phyloP scores from a whole-genome alignment of 2,797 vertebrate species.

The Sebastolobus altivelis region DNA sequence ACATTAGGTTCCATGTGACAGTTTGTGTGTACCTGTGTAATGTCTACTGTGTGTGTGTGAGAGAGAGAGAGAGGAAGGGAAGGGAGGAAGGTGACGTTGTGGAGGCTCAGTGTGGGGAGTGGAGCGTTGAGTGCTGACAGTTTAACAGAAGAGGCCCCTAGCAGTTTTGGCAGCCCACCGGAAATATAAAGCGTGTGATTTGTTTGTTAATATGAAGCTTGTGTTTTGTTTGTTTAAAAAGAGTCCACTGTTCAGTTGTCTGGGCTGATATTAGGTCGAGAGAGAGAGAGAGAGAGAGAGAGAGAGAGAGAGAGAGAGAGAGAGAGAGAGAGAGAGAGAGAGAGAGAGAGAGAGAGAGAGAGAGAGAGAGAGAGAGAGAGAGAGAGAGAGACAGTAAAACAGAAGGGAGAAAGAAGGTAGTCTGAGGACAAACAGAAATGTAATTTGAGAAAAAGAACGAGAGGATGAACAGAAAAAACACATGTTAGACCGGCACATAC shows the following conservation, averaged over 20 bases:
- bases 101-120: conserved; percentile 48
- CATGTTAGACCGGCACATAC: background rate
- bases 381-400: conserved; percentile 8
- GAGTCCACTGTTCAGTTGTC: conserved; percentile 40
- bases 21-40: conserved; percentile 7
- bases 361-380: background rate
- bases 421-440: conserved; percentile 42
- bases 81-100: conserved; percentile 49
- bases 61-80: background rate
- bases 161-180: conserved; percentile 71
- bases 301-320: background rate
- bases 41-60: background rate
- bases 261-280: conserved; percentile 29
- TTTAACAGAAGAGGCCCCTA: conserved; percentile 75
- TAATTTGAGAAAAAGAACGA: background rate
- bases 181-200: conserved; percentile 74
- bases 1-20: conserved; percentile 12
- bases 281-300: background rate
- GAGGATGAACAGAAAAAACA: conserved; percentile 11
- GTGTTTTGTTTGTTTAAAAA: conserved; percentile 69
- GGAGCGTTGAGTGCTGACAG: conserved; percentile 72
- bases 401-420: conserved; percentile 19
- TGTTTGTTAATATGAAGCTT: conserved; percentile 73
- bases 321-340: background rate
- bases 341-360: conserved; percentile 14